Conservation (phyloP, 64 coral and sea anemone species). For the Exaiptasia diaphana region DNA sequence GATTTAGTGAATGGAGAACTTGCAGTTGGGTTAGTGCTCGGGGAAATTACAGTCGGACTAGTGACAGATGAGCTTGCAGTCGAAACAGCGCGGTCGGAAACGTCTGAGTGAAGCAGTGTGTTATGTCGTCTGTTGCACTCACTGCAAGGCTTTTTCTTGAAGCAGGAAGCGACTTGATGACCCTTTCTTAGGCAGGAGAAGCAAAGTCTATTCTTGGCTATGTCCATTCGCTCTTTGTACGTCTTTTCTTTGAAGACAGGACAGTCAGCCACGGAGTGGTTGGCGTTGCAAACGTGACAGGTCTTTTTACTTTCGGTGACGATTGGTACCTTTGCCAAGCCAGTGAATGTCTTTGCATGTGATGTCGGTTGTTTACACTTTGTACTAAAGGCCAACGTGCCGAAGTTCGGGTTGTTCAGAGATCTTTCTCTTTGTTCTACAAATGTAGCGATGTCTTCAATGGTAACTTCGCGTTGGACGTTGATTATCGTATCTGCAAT, state of each 20-base stretch:
- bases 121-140: constrained; percentile 1
- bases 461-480: constrained; percentile 10
- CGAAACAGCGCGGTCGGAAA: not conserved
- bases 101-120: not conserved
- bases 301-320: not conserved
- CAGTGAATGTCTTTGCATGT: not conserved
- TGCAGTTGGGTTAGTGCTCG: not conserved
- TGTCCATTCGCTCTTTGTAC: not conserved
- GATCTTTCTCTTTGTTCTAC: constrained; percentile 14
- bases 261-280: not conserved
- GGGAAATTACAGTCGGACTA: not conserved
- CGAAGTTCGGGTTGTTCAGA: constrained; percentile 11
- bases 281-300: not conserved
- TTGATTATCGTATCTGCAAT: constrained; percentile 14
- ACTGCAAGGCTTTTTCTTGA: constrained; percentile 15
- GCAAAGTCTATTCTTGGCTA: constrained; percentile 8
- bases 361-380: not conserved
- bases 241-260: not conserved
- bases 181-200: constrained; percentile 11
- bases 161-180: not conserved
- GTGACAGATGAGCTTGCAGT: not conserved
- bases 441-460: constrained; percentile 31
- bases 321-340: not conserved
- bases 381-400: not conserved
- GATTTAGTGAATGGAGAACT: not conserved